Evolutionary conservation across 92 coral and sea anemone species (phyloP).

Genomic region (Epizoanthus ramosus): DNA sequence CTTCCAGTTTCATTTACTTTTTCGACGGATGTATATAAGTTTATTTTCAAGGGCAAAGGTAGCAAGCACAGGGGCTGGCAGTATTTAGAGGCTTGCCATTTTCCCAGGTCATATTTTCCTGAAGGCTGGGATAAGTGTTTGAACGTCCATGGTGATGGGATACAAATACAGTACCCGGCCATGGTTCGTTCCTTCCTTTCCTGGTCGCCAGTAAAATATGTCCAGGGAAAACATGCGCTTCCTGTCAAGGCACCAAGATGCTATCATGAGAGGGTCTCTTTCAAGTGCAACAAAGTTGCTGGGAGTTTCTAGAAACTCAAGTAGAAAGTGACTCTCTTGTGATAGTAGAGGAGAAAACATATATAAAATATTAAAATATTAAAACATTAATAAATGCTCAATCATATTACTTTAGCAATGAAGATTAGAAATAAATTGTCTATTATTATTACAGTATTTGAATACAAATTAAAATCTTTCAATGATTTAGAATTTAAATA

Average conservation of each 20-base stretch:
- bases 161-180: slow-evolving; percentile 35
- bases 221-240: slow-evolving; percentile 19
- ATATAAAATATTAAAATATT: no score
- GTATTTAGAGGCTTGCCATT: slow-evolving; percentile 8
- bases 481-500: no score
- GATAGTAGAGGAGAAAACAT: no score
- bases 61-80: slow-evolving; percentile 36
- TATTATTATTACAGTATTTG: no score
- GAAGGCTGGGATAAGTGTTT: slow-evolving; percentile 36
- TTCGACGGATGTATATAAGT: slow-evolving; percentile 22
- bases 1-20: slow-evolving; percentile 23
- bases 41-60: slow-evolving; percentile 29
- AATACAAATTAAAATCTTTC: no score
- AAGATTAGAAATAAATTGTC: no score
- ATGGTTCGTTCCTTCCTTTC: slow-evolving; percentile 30
- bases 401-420: no score
- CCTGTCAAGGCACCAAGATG: slow-evolving; percentile 26
- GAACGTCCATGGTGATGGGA: slow-evolving; percentile 32
- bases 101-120: slow-evolving; percentile 37
- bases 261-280: slow-evolving; percentile 22
- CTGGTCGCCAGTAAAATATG: slow-evolving; percentile 44
- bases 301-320: background rate
- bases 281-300: slow-evolving; percentile 26
- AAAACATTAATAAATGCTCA: no score
- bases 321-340: background rate